Evolutionary conservation across 2,888 invertebrate species (phyloP), one percentile per base, ranked within the genome.

Genomic region (Tuta absoluta): DNA sequence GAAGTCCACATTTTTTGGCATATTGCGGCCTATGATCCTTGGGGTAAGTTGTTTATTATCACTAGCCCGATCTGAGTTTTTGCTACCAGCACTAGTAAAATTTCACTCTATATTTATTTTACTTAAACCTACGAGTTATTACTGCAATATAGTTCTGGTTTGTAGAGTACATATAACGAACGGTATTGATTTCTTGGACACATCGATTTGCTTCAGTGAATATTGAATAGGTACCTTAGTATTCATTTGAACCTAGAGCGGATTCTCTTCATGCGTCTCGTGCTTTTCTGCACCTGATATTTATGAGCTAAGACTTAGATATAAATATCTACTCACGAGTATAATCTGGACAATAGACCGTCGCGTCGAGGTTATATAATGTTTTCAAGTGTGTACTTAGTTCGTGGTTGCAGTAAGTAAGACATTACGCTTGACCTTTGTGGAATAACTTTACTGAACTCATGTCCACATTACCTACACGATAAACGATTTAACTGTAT

Each of bases 401-500:
- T n/a, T 17, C 2, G 10, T 23, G 2, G 49, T 19, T 23, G 21
- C 21, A 49, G 19, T 19, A 19, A 56, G 28, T 56, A 19, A 58
- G 33, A 37, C 24, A 58, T 58, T 17, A 28, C 19, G 19, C 11
- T n/a, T 37, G 37, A 58, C 37, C 57, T 58, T 37, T 37, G 17
- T 10, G 49, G 57, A 58, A 49, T 49, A 49, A 49, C 45, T 45
- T 45, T n/a, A 17, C 49, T 49, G 49, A 49, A 49, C 49, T 49
- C 10, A n/a, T 49, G 51, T 63, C 59, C 49, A 38, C 49, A 63
- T 45, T 59, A 64, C 49, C 19, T 53, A 53, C 53, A 45, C 24
- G 60, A 51, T 45, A 60, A 64, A 51, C 23, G 38, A 23, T 33
- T 23, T 53, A 60, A 53, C 53, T 61, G n/a, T 49, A 41, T 4